Evolutionary conservation across 2,888 invertebrate species (phyloP).

Genomic region (Daptonema setosum): DNA sequence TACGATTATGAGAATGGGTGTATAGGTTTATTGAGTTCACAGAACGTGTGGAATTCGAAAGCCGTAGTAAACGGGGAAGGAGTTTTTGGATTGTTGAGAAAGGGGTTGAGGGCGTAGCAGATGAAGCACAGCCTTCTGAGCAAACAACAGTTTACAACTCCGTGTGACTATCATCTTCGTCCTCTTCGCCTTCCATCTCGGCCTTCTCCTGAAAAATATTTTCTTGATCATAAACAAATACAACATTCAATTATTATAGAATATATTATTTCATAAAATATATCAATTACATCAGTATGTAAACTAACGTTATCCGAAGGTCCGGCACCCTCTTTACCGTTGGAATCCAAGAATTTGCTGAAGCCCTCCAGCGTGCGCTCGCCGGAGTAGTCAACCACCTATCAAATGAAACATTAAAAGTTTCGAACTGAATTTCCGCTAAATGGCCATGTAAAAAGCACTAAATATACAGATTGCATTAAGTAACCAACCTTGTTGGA

Average conservation of each 20-base stretch:
- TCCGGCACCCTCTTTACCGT: constrained; percentile 44
- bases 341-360: constrained; percentile 72
- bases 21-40: no score
- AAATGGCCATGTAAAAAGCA: no score
- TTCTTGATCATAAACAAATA: not conserved
- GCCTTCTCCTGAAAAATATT: constrained; percentile 7
- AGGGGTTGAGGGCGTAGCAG: no score
- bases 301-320: constrained; percentile 17
- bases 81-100: no score
- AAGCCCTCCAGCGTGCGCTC: constrained; percentile 81
- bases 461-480: not conserved
- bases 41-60: no score
- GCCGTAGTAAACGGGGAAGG: no score
- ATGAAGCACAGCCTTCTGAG: no score
- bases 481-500: constrained; percentile 49
- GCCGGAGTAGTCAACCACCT: constrained; percentile 66
- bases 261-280: not conserved
- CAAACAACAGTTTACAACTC: constrained; percentile 4
- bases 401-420: no score
- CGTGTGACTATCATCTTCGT: constrained; percentile 14
- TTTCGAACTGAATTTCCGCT: no score
- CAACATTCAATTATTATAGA: not conserved
- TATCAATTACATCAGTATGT: not conserved
- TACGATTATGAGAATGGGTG: no score
- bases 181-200: constrained; percentile 20